phyloP scores from a whole-genome alignment of 2,888 invertebrate genomes.

The Drosophila phalerata region DNA sequence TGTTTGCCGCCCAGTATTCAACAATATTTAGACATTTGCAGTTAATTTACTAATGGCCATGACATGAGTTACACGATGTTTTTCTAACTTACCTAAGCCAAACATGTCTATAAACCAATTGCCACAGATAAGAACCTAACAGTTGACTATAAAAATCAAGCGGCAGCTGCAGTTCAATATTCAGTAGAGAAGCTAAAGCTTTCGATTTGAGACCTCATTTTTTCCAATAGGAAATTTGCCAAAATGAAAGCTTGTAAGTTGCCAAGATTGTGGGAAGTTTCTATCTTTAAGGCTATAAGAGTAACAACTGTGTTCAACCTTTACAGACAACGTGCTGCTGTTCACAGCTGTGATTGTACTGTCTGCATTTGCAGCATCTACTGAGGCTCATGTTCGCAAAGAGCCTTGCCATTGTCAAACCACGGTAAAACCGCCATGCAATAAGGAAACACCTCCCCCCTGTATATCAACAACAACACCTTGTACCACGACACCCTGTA shows the following conservation, averaged over 20 bases:
- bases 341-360: constrained; percentile 37
- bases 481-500: constrained; percentile 6
- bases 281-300: neutral
- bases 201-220: neutral
- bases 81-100: constrained; percentile 2
- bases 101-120: constrained; percentile 21
- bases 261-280: neutral
- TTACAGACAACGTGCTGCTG: constrained; percentile 51
- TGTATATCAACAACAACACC: constrained; percentile 6
- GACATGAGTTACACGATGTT: constrained; percentile 7
- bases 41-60: constrained; percentile 44
- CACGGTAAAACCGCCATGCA: neutral
- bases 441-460: neutral
- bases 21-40: constrained; percentile 9
- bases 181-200: constrained; percentile 21
- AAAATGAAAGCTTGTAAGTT: constrained; percentile 59
- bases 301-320: neutral
- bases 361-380: constrained; percentile 24
- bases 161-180: neutral
- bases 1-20: constrained; percentile 7
- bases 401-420: neutral
- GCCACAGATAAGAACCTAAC: constrained; percentile 39
- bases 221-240: constrained; percentile 2
- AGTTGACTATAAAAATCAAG: constrained; percentile 30
- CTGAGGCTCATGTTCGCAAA: constrained; percentile 16